These are phyloP conservation scores for Anguilla megastoma DNA, from an alignment of 2,797 vertebrate genomes.

Conservation along the genomic window DNA sequence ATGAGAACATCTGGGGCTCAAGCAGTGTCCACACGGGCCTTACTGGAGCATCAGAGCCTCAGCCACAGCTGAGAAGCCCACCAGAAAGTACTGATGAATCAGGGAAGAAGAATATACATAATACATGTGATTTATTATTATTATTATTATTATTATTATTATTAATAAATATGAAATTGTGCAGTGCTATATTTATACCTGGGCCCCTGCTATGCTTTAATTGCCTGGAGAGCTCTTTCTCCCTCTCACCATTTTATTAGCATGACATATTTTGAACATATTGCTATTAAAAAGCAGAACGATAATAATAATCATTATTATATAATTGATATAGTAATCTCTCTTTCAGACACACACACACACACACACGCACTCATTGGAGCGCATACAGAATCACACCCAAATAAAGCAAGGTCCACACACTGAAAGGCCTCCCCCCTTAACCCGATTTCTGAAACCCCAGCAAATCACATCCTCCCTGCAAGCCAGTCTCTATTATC, in stretches of 20 bases:
- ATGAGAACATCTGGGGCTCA: not conserved
- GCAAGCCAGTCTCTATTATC: slow-evolving; percentile 32
- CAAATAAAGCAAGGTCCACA: not conserved
- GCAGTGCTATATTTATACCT: not conserved
- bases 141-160: no score
- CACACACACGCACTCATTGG: not conserved
- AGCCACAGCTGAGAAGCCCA: not conserved
- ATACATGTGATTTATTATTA: no score
- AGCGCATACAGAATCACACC: not conserved
- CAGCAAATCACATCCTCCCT: slow-evolving; percentile 34
- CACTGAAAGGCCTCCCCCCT: not conserved
- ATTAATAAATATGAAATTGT: not conserved
- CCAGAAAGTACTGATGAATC: not conserved
- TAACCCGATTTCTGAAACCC: slow-evolving; percentile 26
- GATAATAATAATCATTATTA: not conserved
- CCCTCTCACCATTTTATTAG: not conserved
- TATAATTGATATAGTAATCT: not conserved
- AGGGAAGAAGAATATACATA: not conserved
- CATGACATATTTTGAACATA: not conserved
- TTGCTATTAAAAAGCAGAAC: not conserved
- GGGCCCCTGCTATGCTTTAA: not conserved
- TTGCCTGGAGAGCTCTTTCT: not conserved
- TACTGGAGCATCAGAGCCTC: not conserved
- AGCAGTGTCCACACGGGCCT: slow-evolving; percentile 17
- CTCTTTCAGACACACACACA: not conserved